These are phyloP conservation scores for Siphlonurus alternatus DNA, from an alignment of 2,888 invertebrate genomes.

Conservation along the genomic window DNA sequence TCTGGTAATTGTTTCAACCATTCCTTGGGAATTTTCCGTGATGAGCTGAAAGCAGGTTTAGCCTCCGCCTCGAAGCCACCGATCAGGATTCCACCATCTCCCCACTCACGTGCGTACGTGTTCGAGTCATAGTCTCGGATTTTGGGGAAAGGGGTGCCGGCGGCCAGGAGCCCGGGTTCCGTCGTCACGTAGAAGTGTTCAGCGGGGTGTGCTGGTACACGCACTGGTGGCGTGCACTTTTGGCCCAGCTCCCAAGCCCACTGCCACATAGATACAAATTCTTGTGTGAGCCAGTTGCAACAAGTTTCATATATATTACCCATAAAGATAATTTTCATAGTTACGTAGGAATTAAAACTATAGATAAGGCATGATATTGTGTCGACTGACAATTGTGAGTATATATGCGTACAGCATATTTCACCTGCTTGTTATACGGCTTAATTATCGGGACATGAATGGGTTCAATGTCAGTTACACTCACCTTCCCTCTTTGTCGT, in stretches of 20 bases:
- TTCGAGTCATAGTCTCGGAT: slow-evolving; percentile 48
- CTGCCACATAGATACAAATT: slow-evolving; percentile 17
- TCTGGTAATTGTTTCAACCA: slow-evolving; percentile 35
- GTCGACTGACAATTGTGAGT: too few relatives aligned
- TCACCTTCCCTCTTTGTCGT: too few relatives aligned
- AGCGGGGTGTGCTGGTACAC: slow-evolving; percentile 51
- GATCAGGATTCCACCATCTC: slow-evolving; percentile 34
- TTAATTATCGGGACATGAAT: too few relatives aligned
- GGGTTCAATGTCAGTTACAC: too few relatives aligned
- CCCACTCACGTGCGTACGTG: slow-evolving; percentile 42
- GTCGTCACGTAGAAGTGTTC: slow-evolving; percentile 50
- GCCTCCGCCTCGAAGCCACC: slow-evolving; percentile 50
- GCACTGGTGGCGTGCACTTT: slow-evolving; percentile 35
- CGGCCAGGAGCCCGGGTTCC: slow-evolving; percentile 24
- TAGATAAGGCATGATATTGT: too few relatives aligned
- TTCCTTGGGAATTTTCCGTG: slow-evolving; percentile 26
- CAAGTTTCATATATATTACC: not conserved
- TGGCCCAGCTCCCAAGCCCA: slow-evolving; percentile 44
- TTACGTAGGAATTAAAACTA: too few relatives aligned
- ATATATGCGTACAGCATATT: too few relatives aligned
- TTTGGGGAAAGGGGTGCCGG: slow-evolving; percentile 30
- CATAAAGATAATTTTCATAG: too few relatives aligned
- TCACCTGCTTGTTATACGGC: too few relatives aligned
- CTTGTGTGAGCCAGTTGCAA: not conserved
- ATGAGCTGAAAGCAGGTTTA: slow-evolving; percentile 40